A percentile compares a stretch with the other conserved stretches of the same genome.
Conservation (phyloP, 2,113 vertebrate species). For the Amazona vittata region DNA sequence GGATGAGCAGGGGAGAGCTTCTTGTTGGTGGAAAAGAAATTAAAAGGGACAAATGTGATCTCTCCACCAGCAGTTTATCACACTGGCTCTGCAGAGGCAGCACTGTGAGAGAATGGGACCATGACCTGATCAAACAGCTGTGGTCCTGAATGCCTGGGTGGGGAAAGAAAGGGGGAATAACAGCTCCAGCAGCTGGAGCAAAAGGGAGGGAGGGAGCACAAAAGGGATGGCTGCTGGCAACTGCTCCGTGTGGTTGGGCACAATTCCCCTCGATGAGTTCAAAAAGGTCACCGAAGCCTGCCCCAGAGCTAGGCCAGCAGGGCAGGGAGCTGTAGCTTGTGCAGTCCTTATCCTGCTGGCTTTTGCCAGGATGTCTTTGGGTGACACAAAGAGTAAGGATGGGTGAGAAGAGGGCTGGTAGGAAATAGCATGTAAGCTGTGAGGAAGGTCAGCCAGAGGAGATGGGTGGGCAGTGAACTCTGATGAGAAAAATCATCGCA, state of each 20-base stretch:
- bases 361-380: not conserved
- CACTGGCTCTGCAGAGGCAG: not conserved
- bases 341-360: conserved; percentile 49
- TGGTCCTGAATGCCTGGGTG: not conserved
- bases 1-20: not conserved
- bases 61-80: not conserved
- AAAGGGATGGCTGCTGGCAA: conserved; percentile 54
- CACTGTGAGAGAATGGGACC: not conserved
- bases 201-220: not conserved
- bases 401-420: not conserved
- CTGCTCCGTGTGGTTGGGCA: conserved; percentile 47
- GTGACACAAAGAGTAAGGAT: fast-evolving
- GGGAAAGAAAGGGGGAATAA: conserved; percentile 38
- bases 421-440: not conserved
- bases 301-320: conserved; percentile 67
- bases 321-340: conserved; percentile 34
- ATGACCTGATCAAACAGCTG: conserved; percentile 57
- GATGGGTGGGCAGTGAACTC: not conserved
- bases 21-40: not conserved
- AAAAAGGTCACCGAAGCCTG: conserved; percentile 77
- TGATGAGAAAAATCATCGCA: not conserved
- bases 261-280: not conserved
- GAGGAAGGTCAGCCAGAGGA: not conserved
- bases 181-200: conserved; percentile 5
- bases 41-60: not conserved